Conservation (phyloP, 2,888 invertebrate species). For the Erpobdella octoculata region DNA sequence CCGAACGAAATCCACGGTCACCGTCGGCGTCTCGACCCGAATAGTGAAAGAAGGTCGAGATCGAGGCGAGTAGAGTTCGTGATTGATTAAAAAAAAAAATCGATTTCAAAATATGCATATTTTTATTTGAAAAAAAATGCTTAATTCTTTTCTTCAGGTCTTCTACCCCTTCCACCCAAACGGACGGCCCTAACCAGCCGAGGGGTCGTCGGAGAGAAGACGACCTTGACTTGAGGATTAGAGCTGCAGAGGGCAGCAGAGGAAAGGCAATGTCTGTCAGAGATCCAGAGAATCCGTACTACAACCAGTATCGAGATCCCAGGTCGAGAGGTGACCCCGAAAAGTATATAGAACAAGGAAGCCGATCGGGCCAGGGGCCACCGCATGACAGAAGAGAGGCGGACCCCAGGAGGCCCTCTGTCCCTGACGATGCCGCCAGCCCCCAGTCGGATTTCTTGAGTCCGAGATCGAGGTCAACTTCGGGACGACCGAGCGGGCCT, state of each 20-base stretch:
- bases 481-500: background rate
- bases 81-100: background rate
- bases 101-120: too few relatives aligned
- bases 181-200: background rate
- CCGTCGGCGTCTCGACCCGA: background rate
- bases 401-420: background rate
- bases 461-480: background rate
- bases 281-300: background rate
- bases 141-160: background rate
- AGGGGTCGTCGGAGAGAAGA: background rate
- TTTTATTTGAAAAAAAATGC: background rate
- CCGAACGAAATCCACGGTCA: background rate
- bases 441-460: background rate
- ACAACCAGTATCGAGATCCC: background rate
- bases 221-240: background rate
- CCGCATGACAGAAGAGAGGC: background rate
- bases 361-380: slow-evolving; percentile 52
- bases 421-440: background rate
- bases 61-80: background rate
- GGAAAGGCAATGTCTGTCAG: background rate
- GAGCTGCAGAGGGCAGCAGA: background rate
- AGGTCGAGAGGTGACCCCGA: slow-evolving; percentile 47
- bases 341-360: slow-evolving; percentile 51
- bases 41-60: background rate
- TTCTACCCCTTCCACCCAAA: slow-evolving; percentile 6